phyloP scores from a whole-genome alignment of 2,113 vertebrate genomes.

The Austrofundulus limnaeus region DNA sequence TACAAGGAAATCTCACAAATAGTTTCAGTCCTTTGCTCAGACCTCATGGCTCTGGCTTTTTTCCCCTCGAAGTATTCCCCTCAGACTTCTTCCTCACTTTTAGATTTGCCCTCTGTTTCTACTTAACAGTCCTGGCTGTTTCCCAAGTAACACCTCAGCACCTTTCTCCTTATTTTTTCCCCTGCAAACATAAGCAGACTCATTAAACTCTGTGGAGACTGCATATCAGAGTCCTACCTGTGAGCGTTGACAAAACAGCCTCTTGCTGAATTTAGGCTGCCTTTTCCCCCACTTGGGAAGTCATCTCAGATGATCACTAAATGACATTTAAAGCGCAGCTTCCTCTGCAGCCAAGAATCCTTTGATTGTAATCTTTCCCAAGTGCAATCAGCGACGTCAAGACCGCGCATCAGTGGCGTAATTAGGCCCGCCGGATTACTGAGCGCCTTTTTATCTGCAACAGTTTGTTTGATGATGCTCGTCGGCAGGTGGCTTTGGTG shows the following conservation, averaged over 20 bases:
- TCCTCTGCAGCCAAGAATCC: slow-evolving; percentile 5
- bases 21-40: slow-evolving; percentile 41
- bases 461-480: slow-evolving; percentile 38
- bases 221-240: slow-evolving; percentile 9
- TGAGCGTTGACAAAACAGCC: background rate
- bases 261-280: background rate
- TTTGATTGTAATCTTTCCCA: slow-evolving; percentile 52
- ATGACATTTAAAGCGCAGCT: slow-evolving; percentile 27
- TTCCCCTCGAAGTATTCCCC: slow-evolving; percentile 44
- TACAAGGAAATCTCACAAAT: slow-evolving; percentile 44
- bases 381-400: slow-evolving; percentile 40
- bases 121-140: slow-evolving; percentile 69
- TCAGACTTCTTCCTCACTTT: slow-evolving; percentile 56
- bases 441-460: slow-evolving; percentile 27
- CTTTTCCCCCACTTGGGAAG: background rate
- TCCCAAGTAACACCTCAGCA: slow-evolving; percentile 70
- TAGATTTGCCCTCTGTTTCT: slow-evolving; percentile 75
- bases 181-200: slow-evolving; percentile 23
- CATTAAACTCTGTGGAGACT: slow-evolving; percentile 13
- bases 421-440: slow-evolving; percentile 52
- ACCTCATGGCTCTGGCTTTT: slow-evolving; percentile 31
- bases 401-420: slow-evolving; percentile 40
- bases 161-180: background rate
- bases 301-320: slow-evolving; percentile 29
- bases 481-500: slow-evolving; percentile 54